These are phyloP conservation scores for Drosophila kokeensis DNA, from an alignment of 2,888 invertebrate genomes.

Conservation along the genomic window DNA sequence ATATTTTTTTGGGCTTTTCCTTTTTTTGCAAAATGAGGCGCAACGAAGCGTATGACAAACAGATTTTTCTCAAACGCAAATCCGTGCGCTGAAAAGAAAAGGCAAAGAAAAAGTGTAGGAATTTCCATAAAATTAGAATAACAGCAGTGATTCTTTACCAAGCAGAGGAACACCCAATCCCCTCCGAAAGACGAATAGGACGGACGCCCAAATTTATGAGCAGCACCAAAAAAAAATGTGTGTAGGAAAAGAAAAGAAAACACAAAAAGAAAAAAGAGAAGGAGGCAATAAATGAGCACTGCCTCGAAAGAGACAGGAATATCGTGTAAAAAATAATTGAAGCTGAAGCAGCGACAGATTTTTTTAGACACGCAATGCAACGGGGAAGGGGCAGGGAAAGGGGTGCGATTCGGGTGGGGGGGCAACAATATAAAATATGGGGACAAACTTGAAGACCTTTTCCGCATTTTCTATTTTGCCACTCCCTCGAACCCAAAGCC, in stretches of 20 bases:
- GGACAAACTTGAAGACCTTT: conserved; percentile 60
- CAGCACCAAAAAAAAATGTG: conserved; percentile 66
- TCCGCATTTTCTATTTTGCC: conserved; percentile 16
- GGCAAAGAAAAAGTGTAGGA: conserved; percentile 76
- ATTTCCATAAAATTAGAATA: conserved; percentile 82
- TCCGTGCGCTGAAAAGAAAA: conserved; percentile 76
- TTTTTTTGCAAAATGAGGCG: conserved; percentile 77
- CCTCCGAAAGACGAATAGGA: conserved; percentile 32
- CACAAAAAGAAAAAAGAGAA: conserved; percentile 23
- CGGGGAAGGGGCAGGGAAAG: conserved; percentile 1
- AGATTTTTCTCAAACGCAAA: conserved; percentile 80
- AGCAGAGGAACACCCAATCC: conserved; percentile 13
- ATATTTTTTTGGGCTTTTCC: conserved; percentile 47
- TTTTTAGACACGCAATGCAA: conserved; percentile 60
- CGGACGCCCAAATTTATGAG: conserved; percentile 74
- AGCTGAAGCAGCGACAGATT: conserved; percentile 74
- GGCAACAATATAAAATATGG: conserved; percentile 41
- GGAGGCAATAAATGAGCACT: conserved; percentile 54
- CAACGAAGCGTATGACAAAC: conserved; percentile 82
- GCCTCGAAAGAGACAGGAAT: conserved; percentile 65
- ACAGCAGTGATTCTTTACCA: conserved; percentile 79
- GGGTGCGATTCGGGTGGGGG: background rate
- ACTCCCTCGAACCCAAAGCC: background rate
- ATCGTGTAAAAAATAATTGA: conserved; percentile 81
- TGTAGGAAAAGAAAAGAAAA: conserved; percentile 35